Evolutionary conservation across 2,113 vertebrate genomes (phyloP), one percentile per base, ranked within the genome.

Genomic region (Oostethus manadensis): DNA sequence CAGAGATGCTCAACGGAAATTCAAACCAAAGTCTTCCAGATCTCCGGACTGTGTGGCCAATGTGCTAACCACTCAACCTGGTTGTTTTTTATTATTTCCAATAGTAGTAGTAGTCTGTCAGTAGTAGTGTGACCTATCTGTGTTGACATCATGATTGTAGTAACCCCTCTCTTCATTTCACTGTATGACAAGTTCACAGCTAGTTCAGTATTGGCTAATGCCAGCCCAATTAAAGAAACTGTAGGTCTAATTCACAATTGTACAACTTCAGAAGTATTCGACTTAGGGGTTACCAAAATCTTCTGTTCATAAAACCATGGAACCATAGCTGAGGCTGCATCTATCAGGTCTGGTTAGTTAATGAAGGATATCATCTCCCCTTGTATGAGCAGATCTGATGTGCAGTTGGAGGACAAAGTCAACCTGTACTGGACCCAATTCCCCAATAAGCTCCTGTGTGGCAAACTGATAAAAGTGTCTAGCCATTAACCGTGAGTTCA

Each of bases 371-470:
- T 40, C 43, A 74, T 71, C 49, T 81, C 70, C 79, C 82, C 89
- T 92, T 90, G 90, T 90, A 91, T 87, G 85, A 87, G 81, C 81
- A 69, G 84, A 86, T 88, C 89, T 89, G 92, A 92, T 92, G 88
- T 86, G 88, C 86, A 86, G 90, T 81, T 85, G 73, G 68, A 84
- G 81, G 84, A 86, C 84, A 85, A 73, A 78, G 66, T 59, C 64
- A 77, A 78, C 70, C 58, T 64, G 68, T 16, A 50, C 53, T 10
- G 87, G 86, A 60, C 21, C 91, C 91, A 91, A 90, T 93, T 91
- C 86, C 84, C 89, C 89, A 79, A 61, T 92, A 94, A 96, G 91
- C 92, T 92, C 88, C 88, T 87, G 84, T 93, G 92, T 87, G 90
- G 89, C 87, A 83, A 82, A 91, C 91, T 92, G 93, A 96, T 95